Conservation (phyloP, 2,888 invertebrate genomes). For the Aelia acuminata region DNA sequence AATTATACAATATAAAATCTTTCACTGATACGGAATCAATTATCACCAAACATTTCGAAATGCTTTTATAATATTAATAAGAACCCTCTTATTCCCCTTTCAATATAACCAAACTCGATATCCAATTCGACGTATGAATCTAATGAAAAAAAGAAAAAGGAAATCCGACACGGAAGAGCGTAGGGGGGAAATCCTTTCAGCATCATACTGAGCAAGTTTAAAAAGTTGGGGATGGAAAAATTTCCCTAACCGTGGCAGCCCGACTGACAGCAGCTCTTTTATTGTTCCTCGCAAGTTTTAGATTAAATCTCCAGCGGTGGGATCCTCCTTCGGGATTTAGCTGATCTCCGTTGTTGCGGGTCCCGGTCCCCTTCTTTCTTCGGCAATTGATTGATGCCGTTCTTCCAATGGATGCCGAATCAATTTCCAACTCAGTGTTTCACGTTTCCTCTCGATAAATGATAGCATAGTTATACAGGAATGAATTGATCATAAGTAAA, state of each 20-base stretch:
- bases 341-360: not conserved
- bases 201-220: slow-evolving; percentile 12
- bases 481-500: too few species aligned
- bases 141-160: too few species aligned
- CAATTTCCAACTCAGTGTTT: not conserved
- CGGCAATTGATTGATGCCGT: slow-evolving; percentile 25
- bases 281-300: slow-evolving; percentile 50
- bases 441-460: too few species aligned
- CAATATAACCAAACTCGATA: not conserved
- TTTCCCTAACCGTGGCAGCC: slow-evolving; percentile 24
- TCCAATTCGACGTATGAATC: not conserved
- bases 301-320: slow-evolving; percentile 34
- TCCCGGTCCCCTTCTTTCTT: not conserved
- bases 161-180: not conserved
- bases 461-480: too few species aligned
- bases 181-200: not conserved
- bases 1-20: too few species aligned
- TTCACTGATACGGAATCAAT: too few species aligned
- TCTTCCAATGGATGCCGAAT: not conserved
- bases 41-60: too few species aligned
- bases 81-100: not conserved
- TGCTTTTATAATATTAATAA: not conserved
- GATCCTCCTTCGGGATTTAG: slow-evolving; percentile 34
- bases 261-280: slow-evolving; percentile 48
- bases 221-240: slow-evolving; percentile 40